Evolutionary conservation across 1,140 invertebrate genomes (phyloP).

Genomic region (Leptopilina boulardi): DNA sequence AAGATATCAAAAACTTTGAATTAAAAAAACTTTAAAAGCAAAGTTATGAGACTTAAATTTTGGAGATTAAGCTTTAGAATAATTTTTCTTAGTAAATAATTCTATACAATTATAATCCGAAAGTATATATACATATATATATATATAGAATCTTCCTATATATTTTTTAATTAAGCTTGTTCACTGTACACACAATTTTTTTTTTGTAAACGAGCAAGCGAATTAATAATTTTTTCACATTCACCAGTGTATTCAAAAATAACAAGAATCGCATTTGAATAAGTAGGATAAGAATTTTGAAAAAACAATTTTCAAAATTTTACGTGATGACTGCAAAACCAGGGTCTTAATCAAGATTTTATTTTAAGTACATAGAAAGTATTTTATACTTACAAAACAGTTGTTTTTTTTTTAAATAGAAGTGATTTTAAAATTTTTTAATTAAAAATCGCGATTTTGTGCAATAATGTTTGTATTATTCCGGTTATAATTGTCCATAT

Average conservation of each 20-base stretch:
- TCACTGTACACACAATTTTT: slow-evolving; percentile 1
- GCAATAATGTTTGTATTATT: background rate
- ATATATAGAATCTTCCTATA: background rate
- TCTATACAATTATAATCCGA: background rate
- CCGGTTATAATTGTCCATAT: slow-evolving; percentile 1
- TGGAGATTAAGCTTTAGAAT: background rate
- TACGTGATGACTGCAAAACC: background rate
- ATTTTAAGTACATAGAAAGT: slow-evolving; percentile 5
- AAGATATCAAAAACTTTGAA: slow-evolving; percentile 34
- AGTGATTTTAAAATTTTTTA: slow-evolving; percentile 10
- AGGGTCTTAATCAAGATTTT: slow-evolving; percentile 10
- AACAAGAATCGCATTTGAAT: slow-evolving; percentile 6
- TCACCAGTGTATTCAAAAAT: slow-evolving; percentile 7
- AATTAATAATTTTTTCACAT: background rate
- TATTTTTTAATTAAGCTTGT: background rate
- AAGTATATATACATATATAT: background rate
- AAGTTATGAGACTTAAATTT: background rate
- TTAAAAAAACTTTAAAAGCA: too few relatives aligned
- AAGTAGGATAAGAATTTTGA: slow-evolving; percentile 27
- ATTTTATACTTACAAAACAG: background rate
- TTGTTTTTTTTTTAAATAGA: background rate
- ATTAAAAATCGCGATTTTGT: slow-evolving; percentile 6
- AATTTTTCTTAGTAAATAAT: background rate
- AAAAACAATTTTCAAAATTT: background rate
- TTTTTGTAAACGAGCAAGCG: background rate